Percentiles rank a stretch among this genome's conserved stretches.
phyloP scores from a whole-genome alignment of 2,113 vertebrate genomes.

The Notothenia coriiceps region DNA sequence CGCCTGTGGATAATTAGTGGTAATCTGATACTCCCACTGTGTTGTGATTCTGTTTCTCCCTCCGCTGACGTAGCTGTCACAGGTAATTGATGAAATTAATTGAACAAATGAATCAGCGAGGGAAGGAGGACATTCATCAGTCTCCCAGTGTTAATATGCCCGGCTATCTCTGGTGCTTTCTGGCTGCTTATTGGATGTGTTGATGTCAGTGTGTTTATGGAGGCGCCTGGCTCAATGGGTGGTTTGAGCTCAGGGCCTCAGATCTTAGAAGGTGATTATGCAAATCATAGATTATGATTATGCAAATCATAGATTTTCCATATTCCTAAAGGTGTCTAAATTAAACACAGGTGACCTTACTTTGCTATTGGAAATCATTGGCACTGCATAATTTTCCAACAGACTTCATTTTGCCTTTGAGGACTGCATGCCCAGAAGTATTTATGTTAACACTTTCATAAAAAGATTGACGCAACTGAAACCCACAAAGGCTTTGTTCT shows the following conservation, averaged over 20 bases:
- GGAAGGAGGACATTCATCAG: constrained; percentile 46
- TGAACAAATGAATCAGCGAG: constrained; percentile 58
- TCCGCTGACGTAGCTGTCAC: constrained; percentile 18
- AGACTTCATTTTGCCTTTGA: constrained; percentile 64
- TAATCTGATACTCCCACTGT: constrained; percentile 42
- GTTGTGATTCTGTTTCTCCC: constrained; percentile 19
- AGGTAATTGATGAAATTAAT: constrained; percentile 67
- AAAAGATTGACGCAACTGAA: constrained; percentile 29
- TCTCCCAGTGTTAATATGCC: constrained; percentile 42
- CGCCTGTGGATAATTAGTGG: constrained; percentile 48
- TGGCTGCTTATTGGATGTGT: constrained; percentile 14
- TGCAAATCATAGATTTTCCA: constrained; percentile 73
- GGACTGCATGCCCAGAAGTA: constrained; percentile 36
- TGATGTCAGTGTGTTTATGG: constrained; percentile 50
- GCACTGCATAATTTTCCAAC: constrained; percentile 38
- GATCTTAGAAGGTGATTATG: constrained; percentile 64
- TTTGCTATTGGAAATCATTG: constrained; percentile 71
- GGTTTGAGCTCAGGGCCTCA: neutral
- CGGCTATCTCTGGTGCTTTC: neutral
- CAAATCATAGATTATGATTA: constrained; percentile 74
- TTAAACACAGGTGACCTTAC: constrained; percentile 71
- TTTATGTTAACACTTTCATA: constrained; percentile 36
- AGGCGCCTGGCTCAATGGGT: constrained; percentile 48
- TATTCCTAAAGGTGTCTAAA: constrained; percentile 69
- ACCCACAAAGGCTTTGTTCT: constrained; percentile 22